Base-by-base conservation (phyloP, 1,140 invertebrate species). In the Ladona fulva region DNA sequence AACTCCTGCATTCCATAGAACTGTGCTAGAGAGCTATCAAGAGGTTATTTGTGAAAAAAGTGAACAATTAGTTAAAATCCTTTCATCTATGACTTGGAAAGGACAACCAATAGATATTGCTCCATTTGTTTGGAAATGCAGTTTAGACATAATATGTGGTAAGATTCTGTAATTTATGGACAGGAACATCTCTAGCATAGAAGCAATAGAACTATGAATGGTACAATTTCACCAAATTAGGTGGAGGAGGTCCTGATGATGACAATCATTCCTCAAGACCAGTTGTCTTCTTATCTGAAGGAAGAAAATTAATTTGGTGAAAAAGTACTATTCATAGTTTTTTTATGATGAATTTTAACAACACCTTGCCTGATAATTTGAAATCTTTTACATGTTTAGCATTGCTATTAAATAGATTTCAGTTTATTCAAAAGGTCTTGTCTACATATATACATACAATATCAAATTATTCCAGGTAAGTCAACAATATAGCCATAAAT, bases 1-100 rank as follows among this genome's bases (percentile, higher is more conserved):
- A 8, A 97, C 95, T 0, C 95, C 95, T 24, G 92, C 95, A 0
- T 97, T 97, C 84, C 95, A 97, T 85, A 95, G 95, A 82, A 90
- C 91, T 78, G 95, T 97, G 74, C 86, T 97, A 59, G 91, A 97
- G 80, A 90, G 93, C 80, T 97, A 97, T 82, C 82, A 95, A 12
- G 89, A 91, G 24, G 89, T 96, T 0, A 95, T 97, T 84, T 91
- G 92, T 80, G 90, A 93, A 79, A 93, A 97, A 81, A 87, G 90
- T 42, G 84, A 88, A 6, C 86, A 90, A 24, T 85, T 97, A 75
- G 87, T 92, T 0, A 83, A 90, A 8, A 90, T 91, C 81, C 82
- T 97, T 77, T 80, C 81, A n/a, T 82, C 44, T 11, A 52, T 11
- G 84, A 22, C 88, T 92, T 80, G 85, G 87, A n/a, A 42, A 82